These are phyloP conservation scores for Hycleus cichorii DNA, from an alignment of 1,140 invertebrate species.

Conservation along the genomic window DNA sequence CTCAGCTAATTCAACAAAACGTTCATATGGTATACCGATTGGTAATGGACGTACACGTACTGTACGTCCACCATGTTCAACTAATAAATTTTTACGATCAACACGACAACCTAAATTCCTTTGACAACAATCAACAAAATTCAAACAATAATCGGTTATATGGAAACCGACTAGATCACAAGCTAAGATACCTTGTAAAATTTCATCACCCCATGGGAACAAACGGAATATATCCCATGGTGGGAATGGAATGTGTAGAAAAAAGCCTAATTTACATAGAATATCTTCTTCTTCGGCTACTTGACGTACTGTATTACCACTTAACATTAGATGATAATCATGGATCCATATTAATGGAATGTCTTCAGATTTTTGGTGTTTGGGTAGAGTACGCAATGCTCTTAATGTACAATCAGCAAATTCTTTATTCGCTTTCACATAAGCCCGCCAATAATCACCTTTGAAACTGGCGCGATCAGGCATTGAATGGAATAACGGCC, in stretches of 20 bases:
- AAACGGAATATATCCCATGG: slow-evolving; percentile 87
- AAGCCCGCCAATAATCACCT: slow-evolving; percentile 71
- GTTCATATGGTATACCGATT: slow-evolving; percentile 81
- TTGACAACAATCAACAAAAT: slow-evolving; percentile 88
- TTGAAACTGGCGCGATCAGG: slow-evolving; percentile 58
- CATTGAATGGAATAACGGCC: slow-evolving; percentile 89
- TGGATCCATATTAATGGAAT: slow-evolving; percentile 82
- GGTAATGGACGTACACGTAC: slow-evolving; percentile 75
- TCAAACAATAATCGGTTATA: slow-evolving; percentile 84
- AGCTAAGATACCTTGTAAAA: slow-evolving; percentile 82
- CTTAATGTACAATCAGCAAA: slow-evolving; percentile 74
- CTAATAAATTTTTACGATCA: slow-evolving; percentile 76
- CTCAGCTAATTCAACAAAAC: slow-evolving; percentile 75
- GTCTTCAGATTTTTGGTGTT: slow-evolving; percentile 48
- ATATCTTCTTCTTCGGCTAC: slow-evolving; percentile 71
- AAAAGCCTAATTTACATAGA: slow-evolving; percentile 77
- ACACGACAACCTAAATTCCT: slow-evolving; percentile 79
- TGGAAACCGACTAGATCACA: slow-evolving; percentile 91
- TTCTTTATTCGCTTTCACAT: slow-evolving; percentile 70
- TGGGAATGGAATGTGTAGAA: slow-evolving; percentile 87
- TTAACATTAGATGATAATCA: slow-evolving; percentile 86
- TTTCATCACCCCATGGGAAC: slow-evolving; percentile 85
- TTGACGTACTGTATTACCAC: slow-evolving; percentile 81
- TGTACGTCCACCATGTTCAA: slow-evolving; percentile 78
- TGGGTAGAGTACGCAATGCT: slow-evolving; percentile 58